Conservation (phyloP, 2,888 invertebrate species). For the Hirtodrosophila cameraria region DNA sequence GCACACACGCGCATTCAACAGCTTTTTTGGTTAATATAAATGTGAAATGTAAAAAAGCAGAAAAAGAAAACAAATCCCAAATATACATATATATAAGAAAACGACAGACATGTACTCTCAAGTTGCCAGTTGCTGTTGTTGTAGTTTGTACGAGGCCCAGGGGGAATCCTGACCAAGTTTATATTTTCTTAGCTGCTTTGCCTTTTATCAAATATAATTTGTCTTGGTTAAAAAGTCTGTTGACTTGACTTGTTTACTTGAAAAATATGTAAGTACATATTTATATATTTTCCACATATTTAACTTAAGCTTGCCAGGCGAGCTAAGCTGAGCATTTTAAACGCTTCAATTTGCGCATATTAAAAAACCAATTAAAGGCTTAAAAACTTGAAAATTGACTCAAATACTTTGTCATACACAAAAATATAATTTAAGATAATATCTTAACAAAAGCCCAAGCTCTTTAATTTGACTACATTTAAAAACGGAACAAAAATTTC, state of each 20-base stretch:
- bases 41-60: constrained; percentile 19
- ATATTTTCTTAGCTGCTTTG: constrained; percentile 57
- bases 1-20: constrained; percentile 49
- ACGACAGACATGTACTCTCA: constrained; percentile 57
- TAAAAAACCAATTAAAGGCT: constrained; percentile 17
- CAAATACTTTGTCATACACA: background rate
- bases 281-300: constrained; percentile 56
- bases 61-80: constrained; percentile 21
- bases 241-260: constrained; percentile 47
- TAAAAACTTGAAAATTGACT: background rate
- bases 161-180: constrained; percentile 37
- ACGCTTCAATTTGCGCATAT: background rate
- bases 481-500: constrained; percentile 9
- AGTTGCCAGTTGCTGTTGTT: constrained; percentile 24
- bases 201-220: constrained; percentile 75
- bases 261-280: background rate
- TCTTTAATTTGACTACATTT: background rate
- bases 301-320: constrained; percentile 18
- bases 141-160: constrained; percentile 21
- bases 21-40: constrained; percentile 62
- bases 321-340: constrained; percentile 16
- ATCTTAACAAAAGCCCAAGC: background rate
- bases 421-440: background rate
- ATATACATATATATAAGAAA: constrained; percentile 27
- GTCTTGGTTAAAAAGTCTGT: constrained; percentile 52